Evolutionary conservation across 2,113 vertebrate species (phyloP).

Genomic region (Toxotes jaculatrix): DNA sequence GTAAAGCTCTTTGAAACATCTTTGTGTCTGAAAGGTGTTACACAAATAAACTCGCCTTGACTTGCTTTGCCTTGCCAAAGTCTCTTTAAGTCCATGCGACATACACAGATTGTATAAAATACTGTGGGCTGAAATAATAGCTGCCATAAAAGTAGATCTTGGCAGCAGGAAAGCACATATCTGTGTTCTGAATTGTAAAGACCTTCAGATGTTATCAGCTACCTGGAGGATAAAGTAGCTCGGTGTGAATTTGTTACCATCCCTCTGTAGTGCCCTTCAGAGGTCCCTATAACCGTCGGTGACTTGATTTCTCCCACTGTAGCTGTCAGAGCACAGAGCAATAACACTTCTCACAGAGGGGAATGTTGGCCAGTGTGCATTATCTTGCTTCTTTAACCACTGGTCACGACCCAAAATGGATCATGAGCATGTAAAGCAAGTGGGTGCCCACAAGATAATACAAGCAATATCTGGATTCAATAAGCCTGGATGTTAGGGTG

Average conservation of each 20-base stretch:
- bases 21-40: constrained; percentile 23
- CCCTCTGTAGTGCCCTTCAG: constrained; percentile 45
- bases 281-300: constrained; percentile 50
- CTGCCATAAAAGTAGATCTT: constrained; percentile 52
- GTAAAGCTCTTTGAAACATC: constrained; percentile 20
- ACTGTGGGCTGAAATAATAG: constrained; percentile 53
- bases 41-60: constrained; percentile 23
- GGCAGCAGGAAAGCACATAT: constrained; percentile 57
- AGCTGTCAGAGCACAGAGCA: constrained; percentile 32
- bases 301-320: constrained; percentile 39
- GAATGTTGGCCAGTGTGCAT: constrained; percentile 6
- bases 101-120: constrained; percentile 50
- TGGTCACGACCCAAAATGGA: constrained; percentile 49
- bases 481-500: constrained; percentile 25
- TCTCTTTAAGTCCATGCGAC: constrained; percentile 31
- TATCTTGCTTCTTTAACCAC: constrained; percentile 41
- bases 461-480: constrained; percentile 46
- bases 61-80: constrained; percentile 24
- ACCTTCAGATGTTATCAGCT: constrained; percentile 53
- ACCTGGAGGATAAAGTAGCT: constrained; percentile 47
- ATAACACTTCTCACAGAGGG: constrained; percentile 40
- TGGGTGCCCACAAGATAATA: constrained; percentile 33
- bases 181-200: constrained; percentile 51
- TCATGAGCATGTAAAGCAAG: constrained; percentile 13
- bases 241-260: constrained; percentile 34